Conservation (phyloP, 2,113 vertebrate genomes). For the Calonectris borealis region DNA sequence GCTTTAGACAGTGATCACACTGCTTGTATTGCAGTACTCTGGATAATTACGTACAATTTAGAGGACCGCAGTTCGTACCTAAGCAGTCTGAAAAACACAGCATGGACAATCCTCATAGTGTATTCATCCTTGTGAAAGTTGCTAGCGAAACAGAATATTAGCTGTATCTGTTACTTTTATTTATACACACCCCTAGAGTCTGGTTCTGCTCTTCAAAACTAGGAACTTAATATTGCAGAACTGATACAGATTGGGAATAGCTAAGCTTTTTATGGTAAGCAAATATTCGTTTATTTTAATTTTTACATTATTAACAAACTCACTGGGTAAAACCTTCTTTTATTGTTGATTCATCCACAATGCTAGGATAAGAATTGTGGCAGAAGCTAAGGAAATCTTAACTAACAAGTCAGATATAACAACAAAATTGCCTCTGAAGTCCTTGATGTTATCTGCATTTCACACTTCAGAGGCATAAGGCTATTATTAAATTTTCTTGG, state of each 20-base stretch:
- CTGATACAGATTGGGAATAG: neutral
- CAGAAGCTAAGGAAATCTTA: neutral
- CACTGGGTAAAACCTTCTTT: slow-evolving; percentile 4
- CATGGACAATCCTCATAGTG: neutral
- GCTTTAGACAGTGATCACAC: neutral
- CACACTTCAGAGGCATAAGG: neutral
- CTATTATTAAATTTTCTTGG: neutral
- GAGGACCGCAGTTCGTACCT: neutral
- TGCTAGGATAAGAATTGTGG: neutral
- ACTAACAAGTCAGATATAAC: neutral
- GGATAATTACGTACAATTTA: neutral
- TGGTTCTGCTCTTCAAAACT: neutral
- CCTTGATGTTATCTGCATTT: neutral
- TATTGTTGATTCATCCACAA: neutral
- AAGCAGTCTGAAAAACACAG: neutral
- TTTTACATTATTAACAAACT: slow-evolving; percentile 15
- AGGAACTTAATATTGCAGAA: neutral
- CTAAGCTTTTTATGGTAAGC: neutral
- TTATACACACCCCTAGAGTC: neutral
- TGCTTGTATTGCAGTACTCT: neutral
- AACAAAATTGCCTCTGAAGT: neutral
- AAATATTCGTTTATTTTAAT: neutral
- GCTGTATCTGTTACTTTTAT: neutral
- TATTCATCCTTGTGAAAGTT: neutral
- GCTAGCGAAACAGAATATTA: neutral